Evolutionary conservation across 2,888 invertebrate species (phyloP).

Genomic region (Hyposoter didymator): DNA sequence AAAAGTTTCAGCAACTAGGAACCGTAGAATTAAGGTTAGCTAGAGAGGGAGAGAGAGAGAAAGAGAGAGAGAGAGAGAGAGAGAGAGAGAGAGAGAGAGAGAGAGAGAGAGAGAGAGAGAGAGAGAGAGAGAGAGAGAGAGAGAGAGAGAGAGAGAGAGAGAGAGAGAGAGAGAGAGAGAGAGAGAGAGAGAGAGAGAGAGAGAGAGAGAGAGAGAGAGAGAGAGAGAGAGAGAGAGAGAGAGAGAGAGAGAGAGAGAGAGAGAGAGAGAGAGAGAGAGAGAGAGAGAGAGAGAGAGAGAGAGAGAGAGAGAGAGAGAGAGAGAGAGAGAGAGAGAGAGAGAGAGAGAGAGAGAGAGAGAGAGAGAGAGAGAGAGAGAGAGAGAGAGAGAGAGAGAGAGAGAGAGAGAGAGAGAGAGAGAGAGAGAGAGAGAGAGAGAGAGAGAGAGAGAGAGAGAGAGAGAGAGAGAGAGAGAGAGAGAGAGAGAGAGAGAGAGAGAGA

Average conservation of each 20-base stretch:
- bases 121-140: slow-evolving; percentile 23
- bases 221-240: slow-evolving; percentile 25
- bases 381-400: slow-evolving; percentile 23
- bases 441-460: slow-evolving; percentile 30
- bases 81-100: slow-evolving; percentile 25
- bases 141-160: slow-evolving; percentile 20
- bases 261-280: not conserved
- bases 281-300: slow-evolving; percentile 25
- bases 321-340: slow-evolving; percentile 19
- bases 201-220: slow-evolving; percentile 9
- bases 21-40: slow-evolving; percentile 61
- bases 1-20: slow-evolving; percentile 63
- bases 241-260: slow-evolving; percentile 37
- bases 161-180: slow-evolving; percentile 24
- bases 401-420: slow-evolving; percentile 10
- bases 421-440: slow-evolving; percentile 27
- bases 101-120: slow-evolving; percentile 30
- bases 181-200: slow-evolving; percentile 23
- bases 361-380: slow-evolving; percentile 31
- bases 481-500: slow-evolving; percentile 20
- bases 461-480: not conserved
- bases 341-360: slow-evolving; percentile 23
- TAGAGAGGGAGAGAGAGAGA: slow-evolving; percentile 26
- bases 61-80: not conserved
- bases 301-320: slow-evolving; percentile 20